Conservation (phyloP, 2,113 vertebrate genomes). For the Tetrao urogallus region DNA sequence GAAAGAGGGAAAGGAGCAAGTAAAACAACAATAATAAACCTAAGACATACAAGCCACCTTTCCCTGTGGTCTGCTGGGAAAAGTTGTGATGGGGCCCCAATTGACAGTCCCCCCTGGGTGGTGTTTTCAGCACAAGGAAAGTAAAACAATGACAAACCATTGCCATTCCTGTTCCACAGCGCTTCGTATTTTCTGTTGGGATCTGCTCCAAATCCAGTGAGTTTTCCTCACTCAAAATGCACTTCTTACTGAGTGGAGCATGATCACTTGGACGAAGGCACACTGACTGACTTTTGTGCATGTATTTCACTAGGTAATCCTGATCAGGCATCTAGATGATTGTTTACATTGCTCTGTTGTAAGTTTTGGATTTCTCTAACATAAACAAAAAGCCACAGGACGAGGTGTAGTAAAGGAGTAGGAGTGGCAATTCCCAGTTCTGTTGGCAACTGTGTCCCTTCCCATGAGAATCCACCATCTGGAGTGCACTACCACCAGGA, state of each 20-base stretch:
- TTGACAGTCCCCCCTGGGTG: not conserved
- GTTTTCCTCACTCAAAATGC: accelerated
- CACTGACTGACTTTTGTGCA: not conserved
- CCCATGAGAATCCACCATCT: not conserved
- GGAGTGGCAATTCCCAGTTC: not conserved
- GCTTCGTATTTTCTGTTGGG: not conserved
- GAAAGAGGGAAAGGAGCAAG: not conserved
- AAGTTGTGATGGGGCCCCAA: not conserved
- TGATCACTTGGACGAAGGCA: not conserved
- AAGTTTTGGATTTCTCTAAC: not conserved
- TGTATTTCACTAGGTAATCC: not conserved
- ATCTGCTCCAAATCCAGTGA: not conserved
- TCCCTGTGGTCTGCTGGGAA: not conserved
- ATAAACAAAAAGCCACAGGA: not conserved
- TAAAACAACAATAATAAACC: not conserved
- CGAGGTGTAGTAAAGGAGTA: not conserved
- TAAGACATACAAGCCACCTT: not conserved
- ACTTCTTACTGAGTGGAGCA: not conserved
- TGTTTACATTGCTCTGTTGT: not conserved
- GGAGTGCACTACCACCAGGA: not conserved
- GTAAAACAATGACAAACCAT: not conserved
- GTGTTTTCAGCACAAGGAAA: not conserved
- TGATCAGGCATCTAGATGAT: not conserved
- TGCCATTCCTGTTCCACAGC: accelerated
- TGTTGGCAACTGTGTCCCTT: not conserved